phyloP scores from a whole-genome alignment of 2,113 vertebrate genomes.

The Tinamus guttatus region DNA sequence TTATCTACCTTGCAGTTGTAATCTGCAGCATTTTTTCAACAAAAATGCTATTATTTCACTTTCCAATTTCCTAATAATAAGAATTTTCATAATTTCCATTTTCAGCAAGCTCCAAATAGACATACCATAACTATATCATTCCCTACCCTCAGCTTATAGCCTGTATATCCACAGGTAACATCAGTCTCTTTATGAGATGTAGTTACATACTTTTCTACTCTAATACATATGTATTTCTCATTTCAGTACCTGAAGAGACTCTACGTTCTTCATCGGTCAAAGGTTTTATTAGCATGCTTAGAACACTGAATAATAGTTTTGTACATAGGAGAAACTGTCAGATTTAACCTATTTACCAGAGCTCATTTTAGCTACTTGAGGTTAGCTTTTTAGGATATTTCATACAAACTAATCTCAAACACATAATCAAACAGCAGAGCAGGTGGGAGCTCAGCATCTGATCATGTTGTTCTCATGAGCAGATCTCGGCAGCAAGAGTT shows the following conservation, averaged over 20 bases:
- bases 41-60: conserved; percentile 9
- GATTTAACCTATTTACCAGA: neutral
- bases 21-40: conserved; percentile 12
- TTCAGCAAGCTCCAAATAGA: neutral
- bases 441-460: neutral
- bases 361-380: neutral
- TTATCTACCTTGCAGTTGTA: conserved; percentile 35
- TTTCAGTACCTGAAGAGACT: neutral
- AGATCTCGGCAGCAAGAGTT: neutral
- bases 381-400: neutral
- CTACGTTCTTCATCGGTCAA: neutral
- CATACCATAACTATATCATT: neutral
- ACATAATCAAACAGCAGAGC: neutral
- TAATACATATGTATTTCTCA: neutral
- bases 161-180: neutral
- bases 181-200: neutral
- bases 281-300: neutral
- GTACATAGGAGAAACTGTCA: neutral
- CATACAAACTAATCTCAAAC: neutral
- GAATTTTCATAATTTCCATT: conserved; percentile 20
- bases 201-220: neutral
- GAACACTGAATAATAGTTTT: neutral
- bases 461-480: neutral
- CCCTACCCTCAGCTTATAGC: neutral
- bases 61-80: neutral